A percentile compares a stretch with the other conserved stretches of the same genome.
These are phyloP conservation scores for Catocala nupta DNA, from an alignment of 2,888 invertebrate genomes.

Conservation along the genomic window DNA sequence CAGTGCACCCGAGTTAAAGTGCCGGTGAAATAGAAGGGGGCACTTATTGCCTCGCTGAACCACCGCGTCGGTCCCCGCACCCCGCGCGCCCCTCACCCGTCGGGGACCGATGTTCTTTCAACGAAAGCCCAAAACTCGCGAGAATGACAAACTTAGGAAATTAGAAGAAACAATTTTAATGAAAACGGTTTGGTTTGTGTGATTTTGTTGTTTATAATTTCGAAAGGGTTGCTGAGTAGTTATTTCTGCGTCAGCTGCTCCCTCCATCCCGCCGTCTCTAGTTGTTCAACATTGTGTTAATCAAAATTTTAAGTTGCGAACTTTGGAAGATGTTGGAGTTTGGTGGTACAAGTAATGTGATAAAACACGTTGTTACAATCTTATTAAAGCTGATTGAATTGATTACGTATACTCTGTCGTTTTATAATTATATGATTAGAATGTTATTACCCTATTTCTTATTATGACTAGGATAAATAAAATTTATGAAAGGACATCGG, in stretches of 20 bases:
- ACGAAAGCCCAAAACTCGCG: slow-evolving; percentile 44
- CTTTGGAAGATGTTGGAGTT: slow-evolving; percentile 28
- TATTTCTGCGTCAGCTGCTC: slow-evolving; percentile 33
- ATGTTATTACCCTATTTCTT: no score
- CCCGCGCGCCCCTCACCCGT: slow-evolving; percentile 31
- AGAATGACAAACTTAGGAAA: slow-evolving; percentile 58
- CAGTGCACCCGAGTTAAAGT: slow-evolving; percentile 85
- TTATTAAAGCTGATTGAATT: slow-evolving; percentile 21
- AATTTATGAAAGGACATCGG: no score
- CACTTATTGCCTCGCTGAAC: slow-evolving; percentile 77
- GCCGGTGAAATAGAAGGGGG: slow-evolving; percentile 84
- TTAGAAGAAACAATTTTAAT: slow-evolving; percentile 53
- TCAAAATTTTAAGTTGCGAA: slow-evolving; percentile 32
- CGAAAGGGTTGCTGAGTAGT: slow-evolving; percentile 31
- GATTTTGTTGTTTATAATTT: slow-evolving; percentile 41
- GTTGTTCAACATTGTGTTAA: slow-evolving; percentile 27
- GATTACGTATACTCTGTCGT: not conserved
- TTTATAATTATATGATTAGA: no score
- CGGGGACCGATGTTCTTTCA: slow-evolving; percentile 45
- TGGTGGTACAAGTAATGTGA: slow-evolving; percentile 35
- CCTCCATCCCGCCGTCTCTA: slow-evolving; percentile 13
- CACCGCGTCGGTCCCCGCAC: slow-evolving; percentile 34
- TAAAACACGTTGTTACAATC: slow-evolving; percentile 37
- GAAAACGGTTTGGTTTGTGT: slow-evolving; percentile 39
- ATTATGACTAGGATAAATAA: no score